Evolutionary conservation across 2,888 invertebrate genomes (phyloP), one percentile per base, ranked within the genome.

Genomic region (Caenorhabditis sinica): DNA sequence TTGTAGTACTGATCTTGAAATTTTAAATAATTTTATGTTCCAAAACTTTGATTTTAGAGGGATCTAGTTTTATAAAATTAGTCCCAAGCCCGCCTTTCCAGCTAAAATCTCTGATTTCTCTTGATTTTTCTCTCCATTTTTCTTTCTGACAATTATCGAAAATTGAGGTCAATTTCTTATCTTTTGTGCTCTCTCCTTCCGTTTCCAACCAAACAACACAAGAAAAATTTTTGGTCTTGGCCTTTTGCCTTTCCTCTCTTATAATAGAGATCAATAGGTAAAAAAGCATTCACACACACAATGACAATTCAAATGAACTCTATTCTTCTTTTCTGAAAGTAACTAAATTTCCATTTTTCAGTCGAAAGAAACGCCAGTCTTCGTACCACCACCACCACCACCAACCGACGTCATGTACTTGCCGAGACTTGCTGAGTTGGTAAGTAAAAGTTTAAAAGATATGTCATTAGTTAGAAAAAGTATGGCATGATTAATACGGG

Each of bases 351-450:
- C 36, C 30, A 36, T 23, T 60, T 85, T 85, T 66, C 86, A 88
- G 88, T 72, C 87, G 53, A 69, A 60, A 69, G 84, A 84, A 61
- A 75, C 80, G 56, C 87, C 87, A 51, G 84, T 86, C 11, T 88
- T 88, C 77, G 83, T 85, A 20, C 86, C 88, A 25, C 86, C 86
- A 58, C 88, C 88, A 49, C 88, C 88, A 17, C 88, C 88, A 28
- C 83, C 83, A 51, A 61, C 74, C 69, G 72, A 80, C 45, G 49
- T 23, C 25, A 71, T 75, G 51, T 85, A 83, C 17, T 63, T 79
- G 17, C 86, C 88, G n/a, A 58, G 83, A 56, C 79, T 88, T 28
- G 83, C 82, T 30, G 63, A 76, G 20, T 63, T 88, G 80, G 88
- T 87, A 20, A 74, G 82, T 61, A 17, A 23, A 51, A 28, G 43